These are phyloP conservation scores for Cerastis leucographa DNA, from an alignment of 2,888 invertebrate genomes.

Conservation along the genomic window DNA sequence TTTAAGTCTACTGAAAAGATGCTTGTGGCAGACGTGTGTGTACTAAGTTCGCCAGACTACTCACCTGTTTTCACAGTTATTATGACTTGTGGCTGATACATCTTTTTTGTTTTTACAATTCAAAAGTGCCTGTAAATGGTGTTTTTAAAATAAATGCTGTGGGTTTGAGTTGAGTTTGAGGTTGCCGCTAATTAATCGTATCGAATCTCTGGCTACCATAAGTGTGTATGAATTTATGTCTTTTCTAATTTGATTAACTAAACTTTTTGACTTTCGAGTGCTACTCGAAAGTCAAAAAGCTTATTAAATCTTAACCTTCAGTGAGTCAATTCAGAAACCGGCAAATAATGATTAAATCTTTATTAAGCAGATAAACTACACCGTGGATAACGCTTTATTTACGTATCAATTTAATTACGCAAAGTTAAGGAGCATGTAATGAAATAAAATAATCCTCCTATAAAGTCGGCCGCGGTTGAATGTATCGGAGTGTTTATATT, in stretches of 20 bases:
- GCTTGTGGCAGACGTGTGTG: not conserved
- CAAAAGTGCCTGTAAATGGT: not conserved
- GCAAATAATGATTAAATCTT: not conserved
- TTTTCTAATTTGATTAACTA: not conserved
- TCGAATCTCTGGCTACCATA: not conserved
- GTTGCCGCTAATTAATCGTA: not conserved
- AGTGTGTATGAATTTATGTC: not conserved
- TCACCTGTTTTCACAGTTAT: not conserved
- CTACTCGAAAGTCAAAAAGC: not conserved
- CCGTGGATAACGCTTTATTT: not conserved
- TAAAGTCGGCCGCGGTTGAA: slow-evolving; percentile 23
- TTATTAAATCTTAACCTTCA: not conserved
- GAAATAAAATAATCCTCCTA: slow-evolving; percentile 39
- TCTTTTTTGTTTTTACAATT: not conserved
- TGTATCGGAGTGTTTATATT: slow-evolving; percentile 11
- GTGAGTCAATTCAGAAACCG: not conserved
- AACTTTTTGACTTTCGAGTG: not conserved
- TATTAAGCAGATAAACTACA: not conserved
- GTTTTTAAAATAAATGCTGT: not conserved
- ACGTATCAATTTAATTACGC: slow-evolving; percentile 41
- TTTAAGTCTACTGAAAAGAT: not conserved
- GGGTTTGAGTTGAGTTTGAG: not conserved
- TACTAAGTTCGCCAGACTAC: not conserved
- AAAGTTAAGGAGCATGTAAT: slow-evolving; percentile 49
- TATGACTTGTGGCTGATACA: not conserved